Percentiles rank a stretch among this genome's conserved stretches.
Evolutionary conservation across 2,113 vertebrate genomes (phyloP).

Genomic region (Enhydra lutris): DNA sequence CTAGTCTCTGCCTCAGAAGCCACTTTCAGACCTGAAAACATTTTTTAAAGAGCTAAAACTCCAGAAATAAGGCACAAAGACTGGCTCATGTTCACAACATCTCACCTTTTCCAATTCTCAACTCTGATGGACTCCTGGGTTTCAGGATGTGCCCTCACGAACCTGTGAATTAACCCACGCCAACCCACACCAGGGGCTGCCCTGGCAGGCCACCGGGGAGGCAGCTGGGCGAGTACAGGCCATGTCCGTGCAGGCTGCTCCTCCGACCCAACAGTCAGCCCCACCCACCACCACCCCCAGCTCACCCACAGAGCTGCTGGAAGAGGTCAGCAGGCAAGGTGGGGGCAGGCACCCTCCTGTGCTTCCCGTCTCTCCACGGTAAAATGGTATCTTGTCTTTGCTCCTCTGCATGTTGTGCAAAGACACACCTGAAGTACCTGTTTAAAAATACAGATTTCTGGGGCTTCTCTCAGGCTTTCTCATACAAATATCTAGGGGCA

Average conservation of each 20-base stretch:
- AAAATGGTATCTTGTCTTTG: background rate
- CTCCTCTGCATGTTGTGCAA: background rate
- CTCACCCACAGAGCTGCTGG: background rate
- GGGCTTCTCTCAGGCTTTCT: background rate
- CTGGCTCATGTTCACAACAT: constrained; percentile 13
- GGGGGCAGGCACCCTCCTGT: background rate
- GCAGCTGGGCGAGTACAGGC: background rate
- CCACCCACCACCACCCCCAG: background rate
- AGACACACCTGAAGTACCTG: background rate
- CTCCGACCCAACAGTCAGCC: constrained; percentile 36
- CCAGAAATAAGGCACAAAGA: constrained; percentile 45
- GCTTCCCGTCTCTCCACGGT: background rate
- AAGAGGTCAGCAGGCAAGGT: background rate
- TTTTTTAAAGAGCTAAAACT: constrained; percentile 53
- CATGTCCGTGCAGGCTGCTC: background rate
- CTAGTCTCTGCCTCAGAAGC: constrained; percentile 46
- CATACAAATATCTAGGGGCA: background rate
- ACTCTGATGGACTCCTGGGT: constrained; percentile 5
- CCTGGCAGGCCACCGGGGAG: background rate
- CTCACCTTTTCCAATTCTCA: constrained; percentile 58
- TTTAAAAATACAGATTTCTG: background rate
- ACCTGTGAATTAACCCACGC: constrained; percentile 6
- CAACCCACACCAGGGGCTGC: background rate
- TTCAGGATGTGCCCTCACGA: constrained; percentile 56
- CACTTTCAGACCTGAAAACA: constrained; percentile 38